Percentiles rank a stretch among this genome's conserved stretches.
These are phyloP conservation scores for Colossoma macropomum DNA, from an alignment of 2,113 vertebrate genomes.

Conservation along the genomic window DNA sequence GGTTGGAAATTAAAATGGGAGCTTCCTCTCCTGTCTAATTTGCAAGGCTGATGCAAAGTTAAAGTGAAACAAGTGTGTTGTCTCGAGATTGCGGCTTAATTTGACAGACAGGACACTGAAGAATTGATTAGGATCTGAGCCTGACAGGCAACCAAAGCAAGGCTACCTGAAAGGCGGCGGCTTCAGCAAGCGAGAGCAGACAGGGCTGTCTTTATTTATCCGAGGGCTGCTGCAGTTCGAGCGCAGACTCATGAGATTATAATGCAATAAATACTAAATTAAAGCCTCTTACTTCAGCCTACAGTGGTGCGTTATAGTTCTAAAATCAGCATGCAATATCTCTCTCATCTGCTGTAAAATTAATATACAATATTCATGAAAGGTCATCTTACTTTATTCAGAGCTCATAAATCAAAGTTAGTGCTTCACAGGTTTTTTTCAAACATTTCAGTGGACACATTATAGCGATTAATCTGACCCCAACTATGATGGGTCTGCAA, in stretches of 20 bases:
- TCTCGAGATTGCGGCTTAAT: slow-evolving; percentile 57
- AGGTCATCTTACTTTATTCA: not conserved
- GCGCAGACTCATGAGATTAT: not conserved
- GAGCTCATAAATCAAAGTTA: not conserved
- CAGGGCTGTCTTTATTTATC: not conserved
- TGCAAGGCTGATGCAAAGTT: slow-evolving; percentile 60
- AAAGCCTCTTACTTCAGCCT: not conserved
- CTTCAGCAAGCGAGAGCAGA: slow-evolving; percentile 8
- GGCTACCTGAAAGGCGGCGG: slow-evolving; percentile 26
- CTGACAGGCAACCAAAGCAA: slow-evolving; percentile 15
- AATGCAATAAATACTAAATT: not conserved
- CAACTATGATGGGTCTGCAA: too few relatives aligned
- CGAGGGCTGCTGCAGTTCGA: not conserved
- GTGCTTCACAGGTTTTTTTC: not conserved
- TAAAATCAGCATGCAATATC: not conserved
- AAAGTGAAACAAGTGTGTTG: slow-evolving; percentile 62
- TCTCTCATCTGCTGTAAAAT: not conserved
- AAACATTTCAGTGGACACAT: too few relatives aligned
- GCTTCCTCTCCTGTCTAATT: slow-evolving; percentile 58
- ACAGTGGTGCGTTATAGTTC: too few relatives aligned
- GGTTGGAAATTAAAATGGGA: slow-evolving; percentile 61
- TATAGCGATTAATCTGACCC: too few relatives aligned
- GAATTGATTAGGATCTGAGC: slow-evolving; percentile 38
- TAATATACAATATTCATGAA: not conserved
- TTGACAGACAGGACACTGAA: slow-evolving; percentile 39